Evolutionary conservation across 2,113 vertebrate genomes (phyloP), one percentile per base, ranked within the genome.

Genomic region (Psettodes erumei): DNA sequence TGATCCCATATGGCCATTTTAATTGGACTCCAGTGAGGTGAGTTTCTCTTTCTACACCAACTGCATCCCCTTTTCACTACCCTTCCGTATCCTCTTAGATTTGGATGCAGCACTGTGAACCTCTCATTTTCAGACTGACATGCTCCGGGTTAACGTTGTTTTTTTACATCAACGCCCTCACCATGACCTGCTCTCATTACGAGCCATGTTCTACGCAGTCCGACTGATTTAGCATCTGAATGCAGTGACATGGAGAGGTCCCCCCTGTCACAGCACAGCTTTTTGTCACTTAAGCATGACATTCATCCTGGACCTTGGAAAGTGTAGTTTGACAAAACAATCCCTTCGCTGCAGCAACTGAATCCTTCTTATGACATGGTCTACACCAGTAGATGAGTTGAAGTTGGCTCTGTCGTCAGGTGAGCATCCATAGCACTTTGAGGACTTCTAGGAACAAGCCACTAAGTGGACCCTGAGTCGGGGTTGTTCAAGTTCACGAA

Each of bases 21-120:
- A 92, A 92, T 89, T 92, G 89, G 88, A 74, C 81, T 81, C 71
- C 54, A 71, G 79, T 76, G 70, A 80, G 61, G 53, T 59, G 69
- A 82, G 21, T 58, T 73, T 81, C 27, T 66, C 33, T 63, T 76
- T 76, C 35, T 73, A n/a, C 42, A 55, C 30, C 38, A 58, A 42
- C 19, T 56, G 33, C 75, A 68, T 58, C 51, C 62, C 25, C 35
- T 56, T 56, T 53, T 66, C 53, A 70, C 37, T 67, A 25, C 16
- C 30, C 12, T 18, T 23, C 15, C 32, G 18, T 23, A 62, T 54
- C 13, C 55, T 73, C 37, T 35, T 35, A 56, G n/a, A n/a, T n/a
- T 33, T 84, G 71, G 45, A 79, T 28, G 64, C 63, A 54, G 55
- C n/a, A 13, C 67, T 79, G 45, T 70, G 62, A 51, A 60, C 25